A percentile compares a stretch with the other conserved stretches of the same genome.
These are phyloP conservation scores for Hoplostethus atlanticus DNA, from an alignment of 2,797 vertebrate genomes.

Conservation along the genomic window DNA sequence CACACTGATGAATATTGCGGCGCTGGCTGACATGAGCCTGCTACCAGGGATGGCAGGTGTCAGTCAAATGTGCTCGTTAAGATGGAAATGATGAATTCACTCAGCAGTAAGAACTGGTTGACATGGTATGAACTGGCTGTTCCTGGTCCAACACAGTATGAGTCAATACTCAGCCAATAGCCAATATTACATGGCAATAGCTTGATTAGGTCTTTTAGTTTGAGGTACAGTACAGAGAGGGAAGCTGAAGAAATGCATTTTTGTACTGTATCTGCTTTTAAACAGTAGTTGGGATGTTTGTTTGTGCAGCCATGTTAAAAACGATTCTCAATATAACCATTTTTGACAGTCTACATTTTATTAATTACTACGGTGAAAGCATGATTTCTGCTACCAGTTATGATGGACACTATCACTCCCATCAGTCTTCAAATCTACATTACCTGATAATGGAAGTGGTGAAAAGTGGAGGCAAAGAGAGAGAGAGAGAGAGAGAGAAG, in stretches of 20 bases:
- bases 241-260: background rate
- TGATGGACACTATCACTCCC: constrained; percentile 33
- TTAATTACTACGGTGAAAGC: constrained; percentile 44
- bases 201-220: constrained; percentile 6
- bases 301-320: constrained; percentile 39
- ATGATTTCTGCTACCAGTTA: constrained; percentile 38
- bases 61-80: constrained; percentile 66
- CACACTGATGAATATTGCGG: background rate
- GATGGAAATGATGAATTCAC: constrained; percentile 47
- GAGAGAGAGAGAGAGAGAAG: too few relatives aligned
- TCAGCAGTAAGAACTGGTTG: constrained; percentile 27
- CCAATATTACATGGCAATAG: background rate
- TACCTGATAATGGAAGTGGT: constrained; percentile 23
- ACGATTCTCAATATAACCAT: constrained; percentile 6
- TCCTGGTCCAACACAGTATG: constrained; percentile 25
- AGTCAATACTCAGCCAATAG: constrained; percentile 3
- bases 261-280: constrained; percentile 26
- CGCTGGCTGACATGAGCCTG: constrained; percentile 36
- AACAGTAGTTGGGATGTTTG: constrained; percentile 45
- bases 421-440: constrained; percentile 18
- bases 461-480: background rate
- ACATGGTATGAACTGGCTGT: constrained; percentile 19
- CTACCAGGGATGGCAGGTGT: constrained; percentile 57
- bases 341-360: constrained; percentile 25
- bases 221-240: background rate